Evolutionary conservation across 1,140 invertebrate species (phyloP), one percentile per base, ranked within the genome.

Genomic region (Zeugodacus cucurbitae): DNA sequence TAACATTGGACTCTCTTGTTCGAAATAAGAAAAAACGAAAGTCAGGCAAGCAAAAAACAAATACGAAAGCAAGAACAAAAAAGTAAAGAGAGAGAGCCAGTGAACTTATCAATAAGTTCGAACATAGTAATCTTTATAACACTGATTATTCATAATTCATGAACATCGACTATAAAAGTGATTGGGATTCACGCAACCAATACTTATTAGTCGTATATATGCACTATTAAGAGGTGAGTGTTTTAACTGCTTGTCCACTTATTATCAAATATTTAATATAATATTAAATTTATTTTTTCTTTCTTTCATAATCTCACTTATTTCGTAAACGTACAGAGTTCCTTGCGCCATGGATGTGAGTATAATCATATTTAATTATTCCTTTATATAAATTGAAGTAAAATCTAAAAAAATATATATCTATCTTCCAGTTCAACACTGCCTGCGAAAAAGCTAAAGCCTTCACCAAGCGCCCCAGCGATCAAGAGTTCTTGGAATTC

Each of bases 401-500:
- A 8, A 54, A 17, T 17, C 14, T 17, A 20, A 3, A 54, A 17
- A 20, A 17, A 54, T 54, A 20, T 11, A 17, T 74, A 74, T 74
- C 54, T 26, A 48, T 48, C n/a, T 11, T 41, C 34, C 85, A 96
- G 95, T 99, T 99, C 94, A 94, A 96, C 26, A 94, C 95, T 90
- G 97, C 98, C 64, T 96, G 96, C 86, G 96, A 96, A 89, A 94
- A 96, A 88, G 96, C 97, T 1, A 98, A 97, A 94, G 95, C 95
- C 88, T 95, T 98, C 91, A 96, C 96, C 89, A 95, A 95, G 88
- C 96, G 95, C 88, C 98, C 98, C 8, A 95, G 94, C 10, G 96
- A 98, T 92, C 94, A 95, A n/a, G 98, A 98, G 92, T 95, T 98
- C 90, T 94, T 98, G 44, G 96, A 98, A 89, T 91, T 99, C 10